Evolutionary conservation across 2,888 invertebrate genomes (phyloP).

Genomic region (Tipula confusa): DNA sequence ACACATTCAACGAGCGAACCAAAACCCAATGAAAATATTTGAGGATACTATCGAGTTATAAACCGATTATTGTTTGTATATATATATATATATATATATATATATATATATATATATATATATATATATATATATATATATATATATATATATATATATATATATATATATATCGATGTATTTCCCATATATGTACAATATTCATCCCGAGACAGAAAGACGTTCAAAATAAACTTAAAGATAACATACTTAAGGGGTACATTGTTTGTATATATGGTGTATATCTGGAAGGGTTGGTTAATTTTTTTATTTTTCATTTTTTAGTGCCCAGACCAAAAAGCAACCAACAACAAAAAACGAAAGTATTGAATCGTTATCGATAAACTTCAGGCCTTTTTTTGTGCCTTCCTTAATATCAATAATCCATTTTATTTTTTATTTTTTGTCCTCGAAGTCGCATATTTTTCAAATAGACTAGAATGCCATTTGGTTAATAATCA

Average conservation of each 20-base stretch:
- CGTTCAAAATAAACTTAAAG: not conserved
- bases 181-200: not conserved
- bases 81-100: not conserved
- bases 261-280: not conserved
- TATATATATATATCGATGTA: not conserved
- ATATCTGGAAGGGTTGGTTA: not conserved
- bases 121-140: not conserved
- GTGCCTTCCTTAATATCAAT: not conserved
- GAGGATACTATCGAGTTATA: not conserved
- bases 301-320: not conserved
- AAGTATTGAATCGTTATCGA: constrained; percentile 3
- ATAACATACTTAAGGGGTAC: not conserved
- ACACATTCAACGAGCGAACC: not conserved
- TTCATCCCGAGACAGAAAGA: not conserved
- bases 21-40: not conserved
- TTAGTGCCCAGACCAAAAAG: not conserved
- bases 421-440: not conserved
- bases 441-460: not conserved
- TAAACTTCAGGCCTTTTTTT: constrained; percentile 8
- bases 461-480: not conserved
- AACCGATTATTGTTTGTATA: not conserved
- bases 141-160: not conserved
- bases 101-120: not conserved
- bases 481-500: not conserved
- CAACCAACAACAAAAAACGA: not conserved